Evolutionary conservation across 2,888 invertebrate species (phyloP).

Genomic region (Mylabris sibirica): DNA sequence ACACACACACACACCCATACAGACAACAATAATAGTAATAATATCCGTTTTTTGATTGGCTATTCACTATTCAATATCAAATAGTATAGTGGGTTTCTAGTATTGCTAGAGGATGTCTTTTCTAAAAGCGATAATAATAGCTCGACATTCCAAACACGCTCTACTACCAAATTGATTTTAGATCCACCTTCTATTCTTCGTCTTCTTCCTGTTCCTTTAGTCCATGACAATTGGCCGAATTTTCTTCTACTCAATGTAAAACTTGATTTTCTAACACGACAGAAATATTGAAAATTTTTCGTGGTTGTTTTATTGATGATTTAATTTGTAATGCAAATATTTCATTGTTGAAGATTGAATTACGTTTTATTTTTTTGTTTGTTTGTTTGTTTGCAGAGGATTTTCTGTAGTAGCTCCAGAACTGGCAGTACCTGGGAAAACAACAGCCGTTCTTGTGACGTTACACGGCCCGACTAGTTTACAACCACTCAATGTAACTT

Average conservation of each 20-base stretch:
- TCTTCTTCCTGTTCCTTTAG: conserved; percentile 19
- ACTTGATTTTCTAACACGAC: too few relatives aligned
- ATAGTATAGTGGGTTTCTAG: conserved; percentile 17
- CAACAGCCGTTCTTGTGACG: conserved; percentile 71
- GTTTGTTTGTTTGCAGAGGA: conserved; percentile 64
- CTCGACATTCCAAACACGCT: conserved; percentile 40
- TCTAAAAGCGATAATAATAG: conserved; percentile 37
- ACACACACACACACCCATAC: conserved; percentile 37
- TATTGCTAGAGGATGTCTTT: conserved; percentile 24
- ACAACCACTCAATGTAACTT: conserved; percentile 68
- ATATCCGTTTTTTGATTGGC: conserved; percentile 37
- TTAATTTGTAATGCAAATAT: not conserved
- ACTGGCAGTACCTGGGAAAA: conserved; percentile 71
- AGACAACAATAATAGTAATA: conserved; percentile 30
- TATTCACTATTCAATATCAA: conserved; percentile 22
- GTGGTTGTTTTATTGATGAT: not conserved
- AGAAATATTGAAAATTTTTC: too few relatives aligned
- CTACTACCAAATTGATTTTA: conserved; percentile 40
- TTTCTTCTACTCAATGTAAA: not conserved
- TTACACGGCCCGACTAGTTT: conserved; percentile 64
- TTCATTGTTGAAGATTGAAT: not conserved
- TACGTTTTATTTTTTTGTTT: not conserved
- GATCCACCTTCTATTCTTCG: conserved; percentile 37
- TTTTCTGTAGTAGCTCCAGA: conserved; percentile 74
- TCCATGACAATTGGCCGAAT: not conserved